Conservation (phyloP, 2,797 vertebrate genomes). For the Labeo calbasu region DNA sequence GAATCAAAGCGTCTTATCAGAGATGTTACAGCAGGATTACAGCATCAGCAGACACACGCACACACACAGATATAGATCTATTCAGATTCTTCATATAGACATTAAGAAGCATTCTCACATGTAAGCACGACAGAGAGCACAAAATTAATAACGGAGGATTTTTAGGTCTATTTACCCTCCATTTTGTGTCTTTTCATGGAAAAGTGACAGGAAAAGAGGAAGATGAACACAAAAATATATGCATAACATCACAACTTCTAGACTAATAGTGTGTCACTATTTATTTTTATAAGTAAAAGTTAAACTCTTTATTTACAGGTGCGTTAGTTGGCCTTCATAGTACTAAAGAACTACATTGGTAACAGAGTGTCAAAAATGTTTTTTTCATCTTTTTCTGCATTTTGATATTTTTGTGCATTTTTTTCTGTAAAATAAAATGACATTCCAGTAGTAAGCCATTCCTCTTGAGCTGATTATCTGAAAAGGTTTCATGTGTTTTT, state of each 20-base stretch:
- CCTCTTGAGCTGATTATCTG: slow-evolving; percentile 73
- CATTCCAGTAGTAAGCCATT: slow-evolving; percentile 84
- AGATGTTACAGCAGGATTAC: slow-evolving; percentile 85
- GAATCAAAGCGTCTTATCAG: slow-evolving; percentile 87
- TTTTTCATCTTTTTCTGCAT: slow-evolving; percentile 65
- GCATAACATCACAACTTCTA: slow-evolving; percentile 83
- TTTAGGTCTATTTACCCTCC: slow-evolving; percentile 71
- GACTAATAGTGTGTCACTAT: slow-evolving; percentile 79
- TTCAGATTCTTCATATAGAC: slow-evolving; percentile 83
- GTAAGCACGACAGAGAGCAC: slow-evolving; percentile 82
- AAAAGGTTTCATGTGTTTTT: slow-evolving; percentile 65
- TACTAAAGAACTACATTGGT: slow-evolving; percentile 82
- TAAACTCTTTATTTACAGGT: slow-evolving; percentile 83
- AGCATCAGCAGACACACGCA: slow-evolving; percentile 80
- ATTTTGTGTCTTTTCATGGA: slow-evolving; percentile 72
- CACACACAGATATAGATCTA: slow-evolving; percentile 84
- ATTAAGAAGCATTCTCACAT: slow-evolving; percentile 82
- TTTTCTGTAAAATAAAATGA: slow-evolving; percentile 81
- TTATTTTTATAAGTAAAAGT: slow-evolving; percentile 77
- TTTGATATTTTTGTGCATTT: slow-evolving; percentile 45
- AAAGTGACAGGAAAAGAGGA: slow-evolving; percentile 73
- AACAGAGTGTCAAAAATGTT: slow-evolving; percentile 75
- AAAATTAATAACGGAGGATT: slow-evolving; percentile 77
- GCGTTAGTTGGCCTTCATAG: slow-evolving; percentile 83
- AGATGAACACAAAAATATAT: slow-evolving; percentile 84